Evolutionary conservation across 2,888 invertebrate genomes (phyloP), one percentile per base, ranked within the genome.

Genomic region (Perizoma flavofasciatum): DNA sequence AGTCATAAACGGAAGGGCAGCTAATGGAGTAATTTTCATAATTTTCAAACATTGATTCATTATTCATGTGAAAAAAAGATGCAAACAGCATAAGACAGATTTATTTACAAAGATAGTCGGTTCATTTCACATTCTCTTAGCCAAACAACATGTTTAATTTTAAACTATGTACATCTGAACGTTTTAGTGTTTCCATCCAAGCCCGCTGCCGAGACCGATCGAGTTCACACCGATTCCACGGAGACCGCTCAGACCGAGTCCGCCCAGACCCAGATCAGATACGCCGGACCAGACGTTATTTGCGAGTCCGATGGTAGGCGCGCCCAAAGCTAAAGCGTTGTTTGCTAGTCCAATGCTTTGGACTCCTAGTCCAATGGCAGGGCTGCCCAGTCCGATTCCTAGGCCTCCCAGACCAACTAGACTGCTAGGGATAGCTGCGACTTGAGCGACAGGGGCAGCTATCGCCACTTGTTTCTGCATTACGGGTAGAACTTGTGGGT

Each of bases 401-500:
- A 65, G 51, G 0, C 71, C 74, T 32, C 67, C 69, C 9, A 66
- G 39, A 6, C 62, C 68, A 32, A 64, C 54, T 10, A 65, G 44
- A 44, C 68, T 50, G 53, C 32, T 43, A 44, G 53, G 53, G 6
- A 50, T 10, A 9, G 49, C 49, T 6, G 22, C 43, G n/a, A 35
- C 54, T 9, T 39, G 46, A 22, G 54, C 43, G 6, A 63, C 53
- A 1, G 68, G 70, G 35, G 77, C 68, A 0, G 74, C 74, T 0
- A 73, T 70, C 0, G 69, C 59, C 5, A 72, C 69, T 9, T 71
- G 67, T 6, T 59, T 37, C 8, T 63, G 63, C n/a, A 62, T 60
- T 9, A 59, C 46, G 6, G 63, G 64, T 6, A 63, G 22, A 0
- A 61, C 49, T 51, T 83, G 84, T 0, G 89, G 89, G 66, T 92